These are phyloP conservation scores for Chelon auratus DNA, from an alignment of 2,797 vertebrate genomes.

Conservation along the genomic window DNA sequence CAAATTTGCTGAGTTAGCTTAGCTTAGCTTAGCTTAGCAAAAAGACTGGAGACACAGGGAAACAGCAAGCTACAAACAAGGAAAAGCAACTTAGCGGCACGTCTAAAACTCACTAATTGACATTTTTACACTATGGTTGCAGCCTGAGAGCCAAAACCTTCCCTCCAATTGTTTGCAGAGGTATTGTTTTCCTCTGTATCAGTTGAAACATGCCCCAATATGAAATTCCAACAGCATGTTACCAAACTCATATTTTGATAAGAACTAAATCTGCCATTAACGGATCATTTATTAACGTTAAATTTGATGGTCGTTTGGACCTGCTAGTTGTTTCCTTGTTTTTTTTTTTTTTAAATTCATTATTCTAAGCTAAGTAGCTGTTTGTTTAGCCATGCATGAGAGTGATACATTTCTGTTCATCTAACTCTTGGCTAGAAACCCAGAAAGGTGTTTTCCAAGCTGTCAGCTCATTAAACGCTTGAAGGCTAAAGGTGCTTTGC, in stretches of 20 bases:
- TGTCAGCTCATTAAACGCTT: neutral
- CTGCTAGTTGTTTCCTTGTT: no score
- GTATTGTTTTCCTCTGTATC: no score
- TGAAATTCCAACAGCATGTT: no score
- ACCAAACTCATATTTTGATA: no score
- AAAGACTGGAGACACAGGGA: neutral
- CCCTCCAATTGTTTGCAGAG: no score
- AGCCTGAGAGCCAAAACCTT: no score
- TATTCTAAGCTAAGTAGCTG: neutral
- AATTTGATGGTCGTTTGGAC: neutral
- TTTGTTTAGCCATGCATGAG: neutral
- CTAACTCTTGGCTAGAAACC: neutral
- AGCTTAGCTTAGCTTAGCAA: neutral
- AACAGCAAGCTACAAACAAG: neutral
- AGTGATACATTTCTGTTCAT: neutral
- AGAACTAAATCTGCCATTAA: no score
- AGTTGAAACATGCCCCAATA: no score
- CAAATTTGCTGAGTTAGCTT: neutral
- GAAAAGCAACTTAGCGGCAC: no score
- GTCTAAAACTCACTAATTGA: neutral
- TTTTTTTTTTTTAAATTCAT: neutral
- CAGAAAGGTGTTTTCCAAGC: conserved; percentile 3
- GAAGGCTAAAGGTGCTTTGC: no score
- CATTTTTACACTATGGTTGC: no score
- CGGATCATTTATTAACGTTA: neutral